These are phyloP conservation scores for Venturia canescens DNA, from an alignment of 1,140 invertebrate species.

Conservation along the genomic window DNA sequence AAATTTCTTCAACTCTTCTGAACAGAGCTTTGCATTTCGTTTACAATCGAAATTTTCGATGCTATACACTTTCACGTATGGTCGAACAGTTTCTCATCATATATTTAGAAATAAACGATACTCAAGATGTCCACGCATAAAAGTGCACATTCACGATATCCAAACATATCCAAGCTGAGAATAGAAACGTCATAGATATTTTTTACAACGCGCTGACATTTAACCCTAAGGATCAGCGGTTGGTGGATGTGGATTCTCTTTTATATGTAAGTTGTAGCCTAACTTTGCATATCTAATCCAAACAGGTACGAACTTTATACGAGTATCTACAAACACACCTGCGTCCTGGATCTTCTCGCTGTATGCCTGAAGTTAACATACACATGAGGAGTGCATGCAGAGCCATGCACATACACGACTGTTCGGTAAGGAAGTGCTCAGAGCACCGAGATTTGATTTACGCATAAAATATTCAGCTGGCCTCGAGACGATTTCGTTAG, in stretches of 20 bases:
- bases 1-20: no score
- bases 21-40: no score
- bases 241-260: background rate
- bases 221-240: no score
- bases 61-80: no score
- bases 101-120: no score
- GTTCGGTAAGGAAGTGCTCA: background rate
- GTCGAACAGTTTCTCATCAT: no score
- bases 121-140: no score
- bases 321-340: background rate
- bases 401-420: background rate
- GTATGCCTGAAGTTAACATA: background rate
- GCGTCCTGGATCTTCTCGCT: background rate
- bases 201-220: no score
- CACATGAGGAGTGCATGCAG: background rate
- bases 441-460: slow-evolving; percentile 65
- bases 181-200: no score
- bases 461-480: slow-evolving; percentile 70
- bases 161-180: no score
- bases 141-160: no score
- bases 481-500: slow-evolving; percentile 65
- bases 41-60: no score
- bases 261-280: background rate
- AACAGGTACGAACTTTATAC: background rate
- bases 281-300: background rate